Evolutionary conservation across 1,140 invertebrate genomes (phyloP), one percentile per base, ranked within the genome.

Genomic region (Drosophila subobscura): DNA sequence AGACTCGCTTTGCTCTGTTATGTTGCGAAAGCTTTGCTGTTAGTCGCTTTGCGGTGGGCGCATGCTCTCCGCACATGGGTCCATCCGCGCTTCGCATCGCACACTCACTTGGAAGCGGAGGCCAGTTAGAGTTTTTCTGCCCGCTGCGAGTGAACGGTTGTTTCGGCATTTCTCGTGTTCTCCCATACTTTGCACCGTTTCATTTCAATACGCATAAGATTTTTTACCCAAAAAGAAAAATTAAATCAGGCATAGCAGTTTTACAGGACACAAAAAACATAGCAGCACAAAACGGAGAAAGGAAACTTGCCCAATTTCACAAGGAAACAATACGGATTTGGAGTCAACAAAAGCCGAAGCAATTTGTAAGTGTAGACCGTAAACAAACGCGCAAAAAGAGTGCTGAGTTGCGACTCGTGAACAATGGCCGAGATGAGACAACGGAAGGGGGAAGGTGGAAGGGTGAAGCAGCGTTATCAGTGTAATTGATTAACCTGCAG

Each of bases 201-300:
- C 25, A 50, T 59, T 68, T 61, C 71, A 54, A 60, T 57, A 70
- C 79, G 79, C 79, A 83, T 52, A 78, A 81, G 51, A 74, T 70
- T 70, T 70, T 71, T 49, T 68, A 68, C 25, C 50, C 55, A 25
- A 44, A 52, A 42, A 12, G 46, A 50, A 60, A 55, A 70, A 51
- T 27, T 25, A 44, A 14, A 44, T 14, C 54, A 58, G 64, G 16
- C 25, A 37, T 51, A 66, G 51, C 57, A 50, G 33, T 77, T 73
- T 73, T 70, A 37, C 40, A 22, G 68, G 51, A 46, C 49, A 60
- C 55, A 44, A 56, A 29, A 65, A 75, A 74, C 59, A 56, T 33
- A 56, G 25, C 46, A 46, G 41, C 29, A 37, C 55, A 37, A 52
- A 55, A 50, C 14, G 50, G 40, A 64, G 56, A 45, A 60, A 47